A percentile compares a stretch with the other conserved stretches of the same genome.
phyloP scores from a whole-genome alignment of 2,888 invertebrate genomes.

The Candidula unifasciata region DNA sequence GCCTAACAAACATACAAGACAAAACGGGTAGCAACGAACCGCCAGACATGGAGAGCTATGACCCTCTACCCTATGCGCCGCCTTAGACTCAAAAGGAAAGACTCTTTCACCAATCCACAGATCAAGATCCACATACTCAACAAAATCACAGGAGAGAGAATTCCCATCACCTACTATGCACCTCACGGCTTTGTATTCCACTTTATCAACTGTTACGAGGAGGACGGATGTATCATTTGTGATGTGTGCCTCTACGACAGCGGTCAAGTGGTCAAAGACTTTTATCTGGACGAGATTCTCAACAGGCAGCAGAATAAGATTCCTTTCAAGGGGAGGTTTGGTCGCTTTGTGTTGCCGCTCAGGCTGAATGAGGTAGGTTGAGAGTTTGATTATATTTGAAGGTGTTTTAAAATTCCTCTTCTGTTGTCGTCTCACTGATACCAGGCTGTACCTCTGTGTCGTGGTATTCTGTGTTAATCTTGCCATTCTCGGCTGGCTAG shows the following conservation, averaged over 20 bases:
- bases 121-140: background rate
- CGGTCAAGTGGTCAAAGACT: constrained; percentile 54
- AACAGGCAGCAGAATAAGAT: constrained; percentile 54
- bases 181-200: constrained; percentile 81
- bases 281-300: constrained; percentile 57
- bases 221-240: constrained; percentile 72
- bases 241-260: constrained; percentile 68
- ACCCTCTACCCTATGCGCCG: too few relatives aligned
- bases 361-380: constrained; percentile 30
- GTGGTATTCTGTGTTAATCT: too few relatives aligned
- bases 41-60: too few relatives aligned
- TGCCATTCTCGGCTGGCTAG: too few relatives aligned
- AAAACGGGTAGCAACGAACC: too few relatives aligned
- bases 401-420: too few relatives aligned
- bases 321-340: constrained; percentile 79
- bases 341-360: constrained; percentile 84
- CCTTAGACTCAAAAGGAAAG: too few relatives aligned
- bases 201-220: constrained; percentile 86
- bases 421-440: too few relatives aligned
- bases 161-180: constrained; percentile 75
- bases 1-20: too few relatives aligned
- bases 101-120: too few relatives aligned
- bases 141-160: constrained; percentile 58
- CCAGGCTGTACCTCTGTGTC: too few relatives aligned
- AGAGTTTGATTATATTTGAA: too few relatives aligned